Conservation (phyloP, 1,140 invertebrate genomes). For the Bombus difficillimus region DNA sequence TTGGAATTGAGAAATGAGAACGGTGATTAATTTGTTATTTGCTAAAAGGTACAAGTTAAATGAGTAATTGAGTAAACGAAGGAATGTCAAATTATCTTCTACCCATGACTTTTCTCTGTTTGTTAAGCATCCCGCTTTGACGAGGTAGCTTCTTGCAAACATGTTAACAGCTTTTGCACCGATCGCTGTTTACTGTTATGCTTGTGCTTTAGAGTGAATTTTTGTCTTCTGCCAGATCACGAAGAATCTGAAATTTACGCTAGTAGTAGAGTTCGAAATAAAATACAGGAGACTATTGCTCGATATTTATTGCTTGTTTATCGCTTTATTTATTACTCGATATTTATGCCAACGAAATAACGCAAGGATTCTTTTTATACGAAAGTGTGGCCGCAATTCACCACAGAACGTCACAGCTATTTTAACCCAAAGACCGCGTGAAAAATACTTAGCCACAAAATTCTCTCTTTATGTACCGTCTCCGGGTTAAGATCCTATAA, state of each 20-base stretch:
- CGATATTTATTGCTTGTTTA: not conserved
- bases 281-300: too few species aligned
- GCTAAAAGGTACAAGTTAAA: not conserved
- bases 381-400: not conserved
- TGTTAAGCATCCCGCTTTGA: not conserved
- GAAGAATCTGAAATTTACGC: not conserved
- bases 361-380: not conserved
- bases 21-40: not conserved
- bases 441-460: slow-evolving; percentile 10
- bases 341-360: not conserved
- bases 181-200: not conserved
- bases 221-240: not conserved
- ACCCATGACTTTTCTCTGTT: too few species aligned
- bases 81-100: not conserved
- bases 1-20: not conserved
- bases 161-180: not conserved
- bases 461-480: not conserved
- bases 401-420: not conserved
- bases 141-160: not conserved
- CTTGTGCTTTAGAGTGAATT: not conserved
- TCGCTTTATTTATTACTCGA: too few species aligned
- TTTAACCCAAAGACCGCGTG: not conserved
- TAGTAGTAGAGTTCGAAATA: not conserved
- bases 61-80: not conserved
- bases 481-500: not conserved